A percentile compares a stretch with the other conserved stretches of the same genome.
phyloP scores from a whole-genome alignment of 2,888 invertebrate species.

The Caenorhabditis angaria region DNA sequence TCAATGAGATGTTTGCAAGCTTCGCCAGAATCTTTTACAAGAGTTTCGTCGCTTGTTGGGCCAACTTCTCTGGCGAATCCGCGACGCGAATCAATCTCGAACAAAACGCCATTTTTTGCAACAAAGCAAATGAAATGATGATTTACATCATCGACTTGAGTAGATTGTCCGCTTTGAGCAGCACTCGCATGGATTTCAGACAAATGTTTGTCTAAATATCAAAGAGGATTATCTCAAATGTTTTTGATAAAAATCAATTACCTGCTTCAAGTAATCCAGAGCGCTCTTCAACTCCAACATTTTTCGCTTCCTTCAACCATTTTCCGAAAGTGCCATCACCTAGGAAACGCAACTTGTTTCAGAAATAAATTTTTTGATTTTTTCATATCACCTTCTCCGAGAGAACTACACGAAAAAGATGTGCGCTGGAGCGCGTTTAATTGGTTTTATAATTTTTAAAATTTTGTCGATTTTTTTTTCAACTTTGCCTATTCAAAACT shows the following conservation, averaged over 20 bases:
- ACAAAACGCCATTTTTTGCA: slow-evolving; percentile 58
- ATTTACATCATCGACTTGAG: slow-evolving; percentile 52
- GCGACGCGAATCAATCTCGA: slow-evolving; percentile 67
- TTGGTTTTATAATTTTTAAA: slow-evolving; percentile 1
- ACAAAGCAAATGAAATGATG: slow-evolving; percentile 70
- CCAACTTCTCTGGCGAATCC: slow-evolving; percentile 66
- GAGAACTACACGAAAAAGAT: not conserved
- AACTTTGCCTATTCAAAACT: slow-evolving; percentile 1
- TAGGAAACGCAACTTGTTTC: slow-evolving; percentile 13
- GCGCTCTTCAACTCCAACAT: slow-evolving; percentile 52
- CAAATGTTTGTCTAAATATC: slow-evolving; percentile 41
- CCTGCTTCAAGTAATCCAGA: slow-evolving; percentile 59
- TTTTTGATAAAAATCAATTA: slow-evolving; percentile 12
- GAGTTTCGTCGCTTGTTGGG: slow-evolving; percentile 53
- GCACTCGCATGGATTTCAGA: slow-evolving; percentile 48
- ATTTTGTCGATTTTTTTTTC: not conserved
- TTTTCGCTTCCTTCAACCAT: slow-evolving; percentile 62
- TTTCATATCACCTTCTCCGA: not conserved
- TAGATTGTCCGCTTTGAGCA: slow-evolving; percentile 62
- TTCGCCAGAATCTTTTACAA: slow-evolving; percentile 65
- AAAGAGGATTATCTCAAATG: not conserved
- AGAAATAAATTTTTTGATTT: slow-evolving; percentile 4
- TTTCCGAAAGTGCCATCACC: slow-evolving; percentile 61
- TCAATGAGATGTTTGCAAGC: slow-evolving; percentile 59
- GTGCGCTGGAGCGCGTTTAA: not conserved